Evolutionary conservation across 2,113 vertebrate species (phyloP), one percentile per base, ranked within the genome.

Genomic region (Thunnus maccoyii): DNA sequence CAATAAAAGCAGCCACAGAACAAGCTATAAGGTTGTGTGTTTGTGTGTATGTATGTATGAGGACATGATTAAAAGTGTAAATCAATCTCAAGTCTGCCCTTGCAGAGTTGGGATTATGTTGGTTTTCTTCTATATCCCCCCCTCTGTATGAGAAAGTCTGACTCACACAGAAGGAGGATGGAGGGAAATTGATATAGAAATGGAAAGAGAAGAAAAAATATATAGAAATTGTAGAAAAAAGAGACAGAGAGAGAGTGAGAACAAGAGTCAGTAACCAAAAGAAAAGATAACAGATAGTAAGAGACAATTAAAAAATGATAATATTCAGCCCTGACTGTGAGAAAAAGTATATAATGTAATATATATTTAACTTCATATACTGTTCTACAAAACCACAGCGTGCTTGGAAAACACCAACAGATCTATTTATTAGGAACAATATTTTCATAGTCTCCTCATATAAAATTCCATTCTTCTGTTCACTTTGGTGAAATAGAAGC

Each of bases 361-460:
- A 51, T 69, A 52, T 78, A 78, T 87, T 73, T 51, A 65, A 44
- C 25, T 56, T 76, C 56, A 72, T 69, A 46, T 55, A n/a, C 62
- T 47, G 50, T 65, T 61, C 17, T 17, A 62, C 70, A 56, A 58
- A 71, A 76, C 75, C 66, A 14, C 57, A 57, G 48, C 63, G 22
- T 69, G 30, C 61, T 78, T 17, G 15, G 55, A 84, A 75, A 86
- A 72, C 75, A 88, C 64, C 78, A 78, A 79, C 78, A 85, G 68
- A 82, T 82, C 69, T 78, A 80, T 89, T 85, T 88, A 88, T 89
- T 76, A 88, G 70, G 58, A 80, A 77, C 78, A 90, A 84, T 89
- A 83, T 86, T 89, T 85, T 88, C 84, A 89, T 80, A 82, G 71
- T 50, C 48, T 22, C 13, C 81, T 88, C 74, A 88, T 92, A 78